Conservation (phyloP, 2,797 vertebrate species). For the Myoxocephalus aenaeus region DNA sequence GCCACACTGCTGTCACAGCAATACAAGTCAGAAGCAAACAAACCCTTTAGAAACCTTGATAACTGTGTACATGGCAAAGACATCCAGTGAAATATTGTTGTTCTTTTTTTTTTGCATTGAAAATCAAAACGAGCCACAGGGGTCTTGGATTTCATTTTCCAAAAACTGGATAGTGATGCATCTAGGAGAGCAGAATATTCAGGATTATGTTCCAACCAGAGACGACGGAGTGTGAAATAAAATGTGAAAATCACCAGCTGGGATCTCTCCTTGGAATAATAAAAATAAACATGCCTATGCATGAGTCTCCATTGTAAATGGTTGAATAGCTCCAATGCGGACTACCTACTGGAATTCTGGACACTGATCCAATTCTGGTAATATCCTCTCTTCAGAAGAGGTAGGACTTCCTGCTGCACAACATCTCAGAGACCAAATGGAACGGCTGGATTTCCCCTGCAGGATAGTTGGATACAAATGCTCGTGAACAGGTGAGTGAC, state of each 20-base stretch:
- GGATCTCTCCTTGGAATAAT: conserved; percentile 30
- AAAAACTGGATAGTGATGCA: background rate
- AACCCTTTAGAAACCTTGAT: background rate
- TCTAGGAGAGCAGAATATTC: background rate
- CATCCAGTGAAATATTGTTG: background rate
- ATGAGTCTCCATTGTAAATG: conserved; percentile 17
- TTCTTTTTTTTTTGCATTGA: background rate
- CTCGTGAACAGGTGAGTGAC: conserved; percentile 56
- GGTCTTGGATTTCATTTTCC: background rate
- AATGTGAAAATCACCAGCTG: conserved; percentile 33
- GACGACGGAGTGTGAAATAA: conserved; percentile 28
- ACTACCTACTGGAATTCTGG: conserved; percentile 36
- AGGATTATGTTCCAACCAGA: background rate
- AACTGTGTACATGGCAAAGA: background rate
- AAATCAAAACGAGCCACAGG: background rate
- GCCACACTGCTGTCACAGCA: too few species aligned
- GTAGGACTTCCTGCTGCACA: conserved; percentile 5
- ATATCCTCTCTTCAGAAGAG: conserved; percentile 29
- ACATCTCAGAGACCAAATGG: conserved; percentile 8
- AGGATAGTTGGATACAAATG: conserved; percentile 47
- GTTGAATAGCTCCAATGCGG: conserved; percentile 18
- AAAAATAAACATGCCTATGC: conserved; percentile 16
- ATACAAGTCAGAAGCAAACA: too few species aligned
- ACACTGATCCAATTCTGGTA: conserved; percentile 37
- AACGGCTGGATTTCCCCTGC: conserved; percentile 18